phyloP scores from a whole-genome alignment of 2,797 vertebrate genomes.

The Sebastes kiyomatsui region DNA sequence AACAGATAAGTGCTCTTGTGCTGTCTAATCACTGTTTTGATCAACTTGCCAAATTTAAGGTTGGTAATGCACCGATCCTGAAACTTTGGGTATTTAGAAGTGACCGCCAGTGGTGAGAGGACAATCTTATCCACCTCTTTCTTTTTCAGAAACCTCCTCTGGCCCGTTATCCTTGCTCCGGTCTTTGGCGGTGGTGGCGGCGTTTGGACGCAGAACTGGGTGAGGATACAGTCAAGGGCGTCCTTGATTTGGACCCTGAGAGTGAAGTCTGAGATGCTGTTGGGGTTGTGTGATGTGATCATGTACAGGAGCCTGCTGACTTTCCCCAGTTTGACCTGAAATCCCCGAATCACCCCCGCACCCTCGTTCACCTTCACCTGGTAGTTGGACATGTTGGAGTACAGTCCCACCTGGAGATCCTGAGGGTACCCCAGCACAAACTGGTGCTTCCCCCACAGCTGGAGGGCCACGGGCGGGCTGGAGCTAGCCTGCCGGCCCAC shows the following conservation, averaged over 20 bases:
- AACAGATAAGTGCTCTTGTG: constrained; percentile 94
- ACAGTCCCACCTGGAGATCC: constrained; percentile 92
- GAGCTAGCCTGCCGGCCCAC: constrained; percentile 84
- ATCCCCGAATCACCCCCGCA: constrained; percentile 86
- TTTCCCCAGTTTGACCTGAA: constrained; percentile 94
- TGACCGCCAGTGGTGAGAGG: constrained; percentile 91
- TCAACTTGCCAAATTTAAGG: constrained; percentile 92
- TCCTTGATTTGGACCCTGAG: constrained; percentile 94
- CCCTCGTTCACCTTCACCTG: constrained; percentile 88
- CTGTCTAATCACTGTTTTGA: constrained; percentile 95
- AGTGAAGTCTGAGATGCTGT: constrained; percentile 92
- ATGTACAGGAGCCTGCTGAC: constrained; percentile 92
- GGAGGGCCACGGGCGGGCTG: constrained; percentile 88
- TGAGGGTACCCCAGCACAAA: constrained; percentile 89
- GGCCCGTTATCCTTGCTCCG: constrained; percentile 78
- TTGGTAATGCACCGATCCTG: constrained; percentile 90
- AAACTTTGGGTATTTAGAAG: constrained; percentile 90
- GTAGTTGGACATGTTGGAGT: constrained; percentile 95
- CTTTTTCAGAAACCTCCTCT: constrained; percentile 94
- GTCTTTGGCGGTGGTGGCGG: constrained; percentile 91
- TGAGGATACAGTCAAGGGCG: constrained; percentile 88
- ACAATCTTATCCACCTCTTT: constrained; percentile 94
- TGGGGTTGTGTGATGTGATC: constrained; percentile 85
- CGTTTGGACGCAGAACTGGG: constrained; percentile 96
- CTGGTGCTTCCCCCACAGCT: constrained; percentile 97